Evolutionary conservation across 2,113 vertebrate genomes (phyloP).

Genomic region (Ciconia stormi): DNA sequence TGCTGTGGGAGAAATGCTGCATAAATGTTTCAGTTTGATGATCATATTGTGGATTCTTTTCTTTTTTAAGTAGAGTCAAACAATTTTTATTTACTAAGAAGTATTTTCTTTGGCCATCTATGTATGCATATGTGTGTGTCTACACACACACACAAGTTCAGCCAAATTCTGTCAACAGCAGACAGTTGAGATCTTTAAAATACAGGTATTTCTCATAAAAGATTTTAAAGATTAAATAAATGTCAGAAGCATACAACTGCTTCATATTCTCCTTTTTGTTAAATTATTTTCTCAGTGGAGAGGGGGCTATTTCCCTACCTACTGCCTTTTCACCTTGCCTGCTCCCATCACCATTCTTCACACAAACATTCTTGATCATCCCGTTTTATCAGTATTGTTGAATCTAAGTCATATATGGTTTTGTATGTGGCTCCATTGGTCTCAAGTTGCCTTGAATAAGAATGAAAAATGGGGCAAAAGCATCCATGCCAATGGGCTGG

Average conservation of each 20-base stretch:
- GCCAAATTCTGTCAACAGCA: neutral
- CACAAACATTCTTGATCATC: neutral
- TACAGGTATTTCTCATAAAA: neutral
- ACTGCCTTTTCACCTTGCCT: neutral
- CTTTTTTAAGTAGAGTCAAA: neutral
- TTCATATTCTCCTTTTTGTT: neutral
- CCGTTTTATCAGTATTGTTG: neutral
- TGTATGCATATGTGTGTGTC: neutral
- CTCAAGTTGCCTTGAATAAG: neutral
- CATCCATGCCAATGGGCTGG: neutral
- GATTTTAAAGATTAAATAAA: neutral
- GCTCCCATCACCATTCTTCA: neutral
- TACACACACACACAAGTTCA: neutral
- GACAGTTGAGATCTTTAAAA: neutral
- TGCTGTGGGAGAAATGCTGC: neutral
- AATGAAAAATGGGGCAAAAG: neutral
- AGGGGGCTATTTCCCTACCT: neutral
- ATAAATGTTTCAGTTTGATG: neutral
- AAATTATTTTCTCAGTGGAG: neutral
- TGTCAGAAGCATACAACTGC: neutral
- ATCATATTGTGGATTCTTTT: neutral
- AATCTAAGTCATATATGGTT: neutral
- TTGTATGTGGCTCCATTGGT: neutral
- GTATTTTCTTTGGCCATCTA: neutral
- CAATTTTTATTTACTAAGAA: neutral